Conservation (phyloP, 2,888 invertebrate genomes). For the Galeruca laticollis region DNA sequence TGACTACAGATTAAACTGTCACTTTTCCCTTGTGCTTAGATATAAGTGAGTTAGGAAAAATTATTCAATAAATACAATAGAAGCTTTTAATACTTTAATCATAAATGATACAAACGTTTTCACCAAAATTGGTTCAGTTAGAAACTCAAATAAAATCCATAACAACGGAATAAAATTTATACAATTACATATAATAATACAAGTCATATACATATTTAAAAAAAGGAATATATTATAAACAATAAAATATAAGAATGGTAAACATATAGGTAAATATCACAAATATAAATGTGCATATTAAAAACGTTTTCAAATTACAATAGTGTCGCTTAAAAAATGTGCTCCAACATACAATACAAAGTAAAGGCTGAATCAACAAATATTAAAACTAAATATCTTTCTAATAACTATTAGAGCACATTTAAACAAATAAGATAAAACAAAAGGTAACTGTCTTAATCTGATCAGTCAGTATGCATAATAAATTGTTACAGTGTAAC, state of each 20-base stretch:
- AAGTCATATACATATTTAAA: constrained; percentile 41
- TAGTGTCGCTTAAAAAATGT: neutral
- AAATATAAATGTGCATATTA: constrained; percentile 48
- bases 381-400: constrained; percentile 24
- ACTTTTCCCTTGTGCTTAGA: no score
- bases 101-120: constrained; percentile 30
- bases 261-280: constrained; percentile 52
- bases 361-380: constrained; percentile 25
- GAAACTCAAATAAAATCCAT: constrained; percentile 42
- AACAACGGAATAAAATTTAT: constrained; percentile 57
- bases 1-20: no score
- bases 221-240: constrained; percentile 43
- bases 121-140: constrained; percentile 15
- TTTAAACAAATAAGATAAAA: constrained; percentile 28
- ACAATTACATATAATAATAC: constrained; percentile 51
- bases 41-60: no score
- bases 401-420: constrained; percentile 1
- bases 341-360: neutral
- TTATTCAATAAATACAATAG: neutral
- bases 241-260: constrained; percentile 49
- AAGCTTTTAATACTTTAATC: constrained; percentile 20
- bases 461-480: constrained; percentile 25
- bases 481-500: constrained; percentile 13
- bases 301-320: constrained; percentile 41
- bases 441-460: constrained; percentile 31